Evolutionary conservation across 2,113 vertebrate genomes (phyloP).

Genomic region (Laterallus jamaicensis): DNA sequence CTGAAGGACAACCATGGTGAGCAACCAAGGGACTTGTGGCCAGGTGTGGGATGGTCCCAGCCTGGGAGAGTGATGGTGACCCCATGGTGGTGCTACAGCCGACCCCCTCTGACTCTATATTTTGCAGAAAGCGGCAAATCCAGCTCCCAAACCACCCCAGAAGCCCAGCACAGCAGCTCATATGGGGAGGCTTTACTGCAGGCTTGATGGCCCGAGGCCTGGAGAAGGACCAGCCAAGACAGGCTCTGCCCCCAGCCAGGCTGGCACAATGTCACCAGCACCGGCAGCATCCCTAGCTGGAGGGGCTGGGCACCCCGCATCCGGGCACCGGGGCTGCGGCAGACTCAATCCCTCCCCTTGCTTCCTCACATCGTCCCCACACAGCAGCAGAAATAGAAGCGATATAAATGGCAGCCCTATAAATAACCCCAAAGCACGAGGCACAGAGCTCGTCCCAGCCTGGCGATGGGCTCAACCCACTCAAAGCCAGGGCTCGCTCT

Average conservation of each 20-base stretch:
- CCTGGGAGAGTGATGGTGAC: not conserved
- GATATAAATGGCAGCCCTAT: conserved; percentile 64
- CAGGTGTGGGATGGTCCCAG: not conserved
- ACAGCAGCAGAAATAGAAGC: conserved; percentile 42
- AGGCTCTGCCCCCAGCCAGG: not conserved
- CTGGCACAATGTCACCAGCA: fast-evolving
- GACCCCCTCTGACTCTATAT: not conserved
- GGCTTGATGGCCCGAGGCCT: not conserved
- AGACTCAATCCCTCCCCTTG: not conserved
- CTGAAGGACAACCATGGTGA: not conserved
- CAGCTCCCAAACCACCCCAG: not conserved
- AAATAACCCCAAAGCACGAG: conserved; percentile 56
- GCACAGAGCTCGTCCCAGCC: conserved; percentile 6
- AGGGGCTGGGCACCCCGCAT: not conserved
- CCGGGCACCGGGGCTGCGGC: not conserved
- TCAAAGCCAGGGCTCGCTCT: not conserved
- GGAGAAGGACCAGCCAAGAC: not conserved
- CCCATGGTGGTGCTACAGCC: not conserved
- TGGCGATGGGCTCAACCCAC: not conserved
- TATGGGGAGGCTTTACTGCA: not conserved
- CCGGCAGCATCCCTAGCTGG: not conserved
- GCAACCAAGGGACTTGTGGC: not conserved
- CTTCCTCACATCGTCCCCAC: conserved; percentile 13
- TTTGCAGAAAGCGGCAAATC: not conserved
- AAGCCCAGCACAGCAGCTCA: fast-evolving